Conservation (phyloP, 2,113 vertebrate species). For the Oophaga pumilio region DNA sequence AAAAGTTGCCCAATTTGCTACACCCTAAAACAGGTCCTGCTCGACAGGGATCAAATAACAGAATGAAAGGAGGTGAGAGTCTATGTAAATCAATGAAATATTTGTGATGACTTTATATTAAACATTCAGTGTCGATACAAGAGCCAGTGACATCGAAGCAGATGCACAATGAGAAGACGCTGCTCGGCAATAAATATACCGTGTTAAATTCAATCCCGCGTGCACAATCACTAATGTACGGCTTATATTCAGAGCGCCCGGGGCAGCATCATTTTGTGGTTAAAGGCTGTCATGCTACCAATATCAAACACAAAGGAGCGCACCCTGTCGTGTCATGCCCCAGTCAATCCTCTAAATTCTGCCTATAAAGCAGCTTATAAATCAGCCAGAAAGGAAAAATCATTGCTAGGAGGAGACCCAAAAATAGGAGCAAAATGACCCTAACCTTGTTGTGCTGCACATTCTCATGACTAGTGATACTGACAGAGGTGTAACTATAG, state of each 20-base stretch:
- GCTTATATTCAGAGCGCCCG: not conserved
- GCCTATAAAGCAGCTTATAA: not conserved
- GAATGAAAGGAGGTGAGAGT: not conserved
- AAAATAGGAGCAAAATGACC: not conserved
- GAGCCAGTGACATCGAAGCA: not conserved
- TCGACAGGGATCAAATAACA: too few species aligned
- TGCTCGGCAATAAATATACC: not conserved
- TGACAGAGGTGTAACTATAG: too few species aligned
- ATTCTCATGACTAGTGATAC: not conserved
- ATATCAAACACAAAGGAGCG: not conserved
- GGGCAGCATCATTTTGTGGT: not conserved
- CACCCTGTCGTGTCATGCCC: constrained; percentile 3
- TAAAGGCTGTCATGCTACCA: constrained; percentile 15
- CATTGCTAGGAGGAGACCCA: not conserved
- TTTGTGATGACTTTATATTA: not conserved
- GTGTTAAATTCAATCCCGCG: not conserved
- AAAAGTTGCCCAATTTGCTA: not conserved
- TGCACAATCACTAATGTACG: constrained; percentile 16
- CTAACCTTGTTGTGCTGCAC: not conserved
- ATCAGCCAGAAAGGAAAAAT: not conserved
- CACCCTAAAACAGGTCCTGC: not conserved
- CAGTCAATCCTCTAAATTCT: not conserved
- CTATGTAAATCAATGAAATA: not conserved
- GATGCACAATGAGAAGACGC: not conserved
- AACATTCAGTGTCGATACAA: not conserved